phyloP scores from a whole-genome alignment of 2,113 vertebrate species.

The Varanus salvator region DNA sequence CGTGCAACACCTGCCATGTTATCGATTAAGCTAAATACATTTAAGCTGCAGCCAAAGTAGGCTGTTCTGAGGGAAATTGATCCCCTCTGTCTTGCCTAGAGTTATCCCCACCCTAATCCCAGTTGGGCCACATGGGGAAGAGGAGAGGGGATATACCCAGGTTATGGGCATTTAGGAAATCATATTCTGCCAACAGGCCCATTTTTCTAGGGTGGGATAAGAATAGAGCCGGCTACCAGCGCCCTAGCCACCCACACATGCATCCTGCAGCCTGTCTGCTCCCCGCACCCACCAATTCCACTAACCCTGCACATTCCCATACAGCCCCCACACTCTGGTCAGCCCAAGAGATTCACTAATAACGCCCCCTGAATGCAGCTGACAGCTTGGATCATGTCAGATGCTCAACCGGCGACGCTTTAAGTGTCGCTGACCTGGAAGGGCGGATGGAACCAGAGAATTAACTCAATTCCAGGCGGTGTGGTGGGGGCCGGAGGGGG shows the following conservation, averaged over 20 bases:
- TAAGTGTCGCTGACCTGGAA: conserved; percentile 45
- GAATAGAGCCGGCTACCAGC: conserved; percentile 30
- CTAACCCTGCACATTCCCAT: conserved; percentile 33
- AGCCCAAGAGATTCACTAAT: conserved; percentile 48
- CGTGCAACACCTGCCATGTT: not conserved
- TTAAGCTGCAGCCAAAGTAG: not conserved
- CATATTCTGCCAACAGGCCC: not conserved
- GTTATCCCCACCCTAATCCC: not conserved
- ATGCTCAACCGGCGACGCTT: conserved; percentile 37
- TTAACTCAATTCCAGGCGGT: conserved; percentile 42
- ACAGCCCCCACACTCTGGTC: conserved; percentile 12
- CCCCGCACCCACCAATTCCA: not conserved
- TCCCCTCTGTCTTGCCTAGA: not conserved
- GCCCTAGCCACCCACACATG: conserved; percentile 8
- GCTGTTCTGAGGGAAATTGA: not conserved
- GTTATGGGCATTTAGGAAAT: conserved; percentile 14
- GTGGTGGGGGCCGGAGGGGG: conserved; percentile 24
- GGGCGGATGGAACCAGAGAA: conserved; percentile 47
- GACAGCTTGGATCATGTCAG: conserved; percentile 51
- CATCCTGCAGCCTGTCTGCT: not conserved
- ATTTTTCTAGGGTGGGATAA: not conserved
- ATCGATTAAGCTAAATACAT: not conserved
- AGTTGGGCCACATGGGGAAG: not conserved
- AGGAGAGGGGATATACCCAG: not conserved
- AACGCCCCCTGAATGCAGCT: conserved; percentile 49